These are phyloP conservation scores for Philopedon plagiatum DNA, from an alignment of 2,888 invertebrate species.

Conservation along the genomic window DNA sequence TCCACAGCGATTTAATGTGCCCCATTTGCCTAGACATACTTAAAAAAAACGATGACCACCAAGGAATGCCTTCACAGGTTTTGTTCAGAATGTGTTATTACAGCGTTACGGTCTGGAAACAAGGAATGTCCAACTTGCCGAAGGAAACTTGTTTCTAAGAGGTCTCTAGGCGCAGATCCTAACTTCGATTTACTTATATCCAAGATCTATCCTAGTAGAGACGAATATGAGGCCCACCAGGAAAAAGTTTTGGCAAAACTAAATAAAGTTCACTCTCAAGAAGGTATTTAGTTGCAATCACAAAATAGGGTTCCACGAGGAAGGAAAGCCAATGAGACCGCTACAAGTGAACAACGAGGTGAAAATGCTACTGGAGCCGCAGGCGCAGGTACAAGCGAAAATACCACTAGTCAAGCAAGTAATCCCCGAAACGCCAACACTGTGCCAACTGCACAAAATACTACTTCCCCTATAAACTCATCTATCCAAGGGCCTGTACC, in stretches of 20 bases:
- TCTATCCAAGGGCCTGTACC: conserved; percentile 58
- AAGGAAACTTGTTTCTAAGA: conserved; percentile 97
- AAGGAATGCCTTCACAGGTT: conserved; percentile 99
- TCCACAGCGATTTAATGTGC: conserved; percentile 98
- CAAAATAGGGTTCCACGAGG: conserved; percentile 89
- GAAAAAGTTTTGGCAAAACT: conserved; percentile 92
- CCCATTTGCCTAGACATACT: conserved; percentile 99
- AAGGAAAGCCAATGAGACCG: conserved; percentile 77
- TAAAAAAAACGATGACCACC: conserved; percentile 99
- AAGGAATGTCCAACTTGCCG: conserved; percentile 99
- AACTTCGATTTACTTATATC: conserved; percentile 98
- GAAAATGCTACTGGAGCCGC: conserved; percentile 51
- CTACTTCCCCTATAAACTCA: conserved; percentile 26
- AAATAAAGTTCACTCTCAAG: conserved; percentile 94
- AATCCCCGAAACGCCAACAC: conserved; percentile 14
- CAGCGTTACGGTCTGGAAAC: conserved; percentile 94
- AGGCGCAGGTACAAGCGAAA: conserved; percentile 40
- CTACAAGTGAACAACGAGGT: conserved; percentile 55
- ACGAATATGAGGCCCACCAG: conserved; percentile 97
- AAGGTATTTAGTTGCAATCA: conserved; percentile 91
- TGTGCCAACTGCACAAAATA: conserved; percentile 27
- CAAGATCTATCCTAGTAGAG: conserved; percentile 96
- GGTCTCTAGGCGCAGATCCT: conserved; percentile 96
- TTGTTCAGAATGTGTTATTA: conserved; percentile 98
- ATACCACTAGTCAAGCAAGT: conserved; percentile 4